Base-by-base conservation (phyloP, 1,140 invertebrate genomes). In the Calliopsis andreniformis region DNA sequence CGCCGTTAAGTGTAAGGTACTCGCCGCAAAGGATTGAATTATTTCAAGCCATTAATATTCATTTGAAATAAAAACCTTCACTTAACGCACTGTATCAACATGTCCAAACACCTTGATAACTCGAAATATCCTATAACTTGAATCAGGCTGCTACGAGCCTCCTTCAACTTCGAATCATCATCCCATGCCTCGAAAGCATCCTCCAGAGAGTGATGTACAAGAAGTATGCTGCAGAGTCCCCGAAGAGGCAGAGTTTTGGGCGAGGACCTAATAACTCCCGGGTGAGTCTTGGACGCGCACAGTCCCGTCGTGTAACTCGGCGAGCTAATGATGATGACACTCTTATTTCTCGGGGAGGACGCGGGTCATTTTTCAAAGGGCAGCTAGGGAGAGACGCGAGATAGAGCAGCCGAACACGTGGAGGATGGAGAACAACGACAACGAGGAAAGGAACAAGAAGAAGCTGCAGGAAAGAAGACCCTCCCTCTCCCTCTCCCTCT, bases 321-420 rank as follows among this genome's bases (percentile, higher is more conserved):
- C 76, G 78, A 80, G 87, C 88, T 89, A 90, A 90, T 90, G 89
- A 90, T 90, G 88, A 89, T 90, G 88, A 90, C 87, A 87, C 86
- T 88, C 87, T 89, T 88, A 87, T 88, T 88, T 88, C 79, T 88
- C 79, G 70, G 79, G 81, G 76, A 81, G 70, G 82, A 84, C 76
- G 80, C 80, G 78, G 81, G 84, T 90, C 87, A 89, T 90, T 89
- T 90, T 90, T 90, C 89, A 90, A 89, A 89, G 82, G 80, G 69
- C 75, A 85, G 77, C 79, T 55, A 79, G 71, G 69, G 69, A 79
- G 68, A 76, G 63, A 73, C 63, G 58, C 55, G 35, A 55, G 68
- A 58, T 73, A 78, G 68, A 59, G 66, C 66, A 59, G 25, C 70
- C 49, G 76, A 76, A 80, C 55, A 67, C 18, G 18, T 42, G 49